phyloP scores from a whole-genome alignment of 2,888 invertebrate genomes.

The Aspidapion aeneum region DNA sequence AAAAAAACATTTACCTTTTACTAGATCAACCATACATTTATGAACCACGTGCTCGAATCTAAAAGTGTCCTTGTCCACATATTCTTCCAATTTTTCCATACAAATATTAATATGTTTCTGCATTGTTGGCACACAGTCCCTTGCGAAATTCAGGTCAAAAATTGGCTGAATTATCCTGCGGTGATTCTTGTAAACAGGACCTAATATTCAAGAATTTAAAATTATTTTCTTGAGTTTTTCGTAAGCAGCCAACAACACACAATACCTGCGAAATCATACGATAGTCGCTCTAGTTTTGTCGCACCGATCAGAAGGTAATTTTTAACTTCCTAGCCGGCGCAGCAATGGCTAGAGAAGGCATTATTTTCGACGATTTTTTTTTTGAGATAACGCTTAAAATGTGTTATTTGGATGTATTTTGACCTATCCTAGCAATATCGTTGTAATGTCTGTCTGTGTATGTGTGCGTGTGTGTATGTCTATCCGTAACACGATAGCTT shows the following conservation, averaged over 20 bases:
- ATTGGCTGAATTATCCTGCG: conserved; percentile 32
- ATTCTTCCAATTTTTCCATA: conserved; percentile 25
- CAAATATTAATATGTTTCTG: conserved; percentile 26
- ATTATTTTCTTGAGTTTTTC: too few relatives aligned
- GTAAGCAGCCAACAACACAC: neutral
- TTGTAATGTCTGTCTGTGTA: too few relatives aligned
- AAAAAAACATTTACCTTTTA: conserved; percentile 33
- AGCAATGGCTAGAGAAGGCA: too few relatives aligned
- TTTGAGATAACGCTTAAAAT: too few relatives aligned
- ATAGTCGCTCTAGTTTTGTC: too few relatives aligned
- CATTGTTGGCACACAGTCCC: conserved; percentile 18
- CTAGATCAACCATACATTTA: conserved; percentile 29
- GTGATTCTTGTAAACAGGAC: conserved; percentile 24
- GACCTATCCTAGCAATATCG: too few relatives aligned
- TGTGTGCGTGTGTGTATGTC: too few relatives aligned
- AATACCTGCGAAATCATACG: too few relatives aligned
- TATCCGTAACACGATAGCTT: too few relatives aligned
- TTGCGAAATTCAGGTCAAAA: conserved; percentile 30
- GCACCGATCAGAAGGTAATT: neutral
- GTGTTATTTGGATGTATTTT: too few relatives aligned
- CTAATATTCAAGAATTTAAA: neutral
- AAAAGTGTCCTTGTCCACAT: conserved; percentile 26
- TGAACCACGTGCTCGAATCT: conserved; percentile 24
- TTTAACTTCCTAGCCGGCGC: too few relatives aligned
- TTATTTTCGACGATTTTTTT: too few relatives aligned